Evolutionary conservation across 2,797 vertebrate species (phyloP).

Genomic region (Sarcophilus harrisii): DNA sequence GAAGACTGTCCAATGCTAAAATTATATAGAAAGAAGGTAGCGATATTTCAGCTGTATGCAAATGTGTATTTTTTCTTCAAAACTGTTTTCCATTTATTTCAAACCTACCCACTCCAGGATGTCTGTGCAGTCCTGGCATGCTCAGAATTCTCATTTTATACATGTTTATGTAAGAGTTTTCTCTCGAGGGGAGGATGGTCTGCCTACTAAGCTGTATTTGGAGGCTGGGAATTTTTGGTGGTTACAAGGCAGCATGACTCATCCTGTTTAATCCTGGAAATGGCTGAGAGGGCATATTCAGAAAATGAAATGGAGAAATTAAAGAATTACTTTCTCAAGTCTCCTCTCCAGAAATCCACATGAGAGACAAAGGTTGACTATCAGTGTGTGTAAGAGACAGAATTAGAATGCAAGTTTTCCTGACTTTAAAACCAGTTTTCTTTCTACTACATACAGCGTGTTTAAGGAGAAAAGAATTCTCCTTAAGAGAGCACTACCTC

Average conservation of each 20-base stretch:
- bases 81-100: constrained; percentile 52
- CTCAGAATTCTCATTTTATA: constrained; percentile 36
- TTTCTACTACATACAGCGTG: neutral
- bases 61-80: constrained; percentile 9
- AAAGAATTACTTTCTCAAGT: constrained; percentile 38
- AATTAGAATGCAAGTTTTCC: neutral
- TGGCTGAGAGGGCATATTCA: constrained; percentile 47
- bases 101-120: neutral
- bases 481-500: neutral
- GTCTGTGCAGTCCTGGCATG: constrained; percentile 26
- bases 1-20: constrained; percentile 2
- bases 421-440: neutral
- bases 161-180: constrained; percentile 49
- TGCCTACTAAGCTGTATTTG: constrained; percentile 52
- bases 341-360: constrained; percentile 23
- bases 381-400: neutral
- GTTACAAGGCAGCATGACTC: constrained; percentile 44
- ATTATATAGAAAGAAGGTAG: constrained; percentile 21
- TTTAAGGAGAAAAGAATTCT: neutral
- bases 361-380: constrained; percentile 26
- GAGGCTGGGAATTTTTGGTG: constrained; percentile 29
- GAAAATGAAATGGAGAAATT: constrained; percentile 29
- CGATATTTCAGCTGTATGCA: constrained; percentile 50
- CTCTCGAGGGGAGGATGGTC: constrained; percentile 3
- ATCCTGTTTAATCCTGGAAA: constrained; percentile 60